A percentile compares a stretch with the other conserved stretches of the same genome.
These are phyloP conservation scores for Uropsilus gracilis DNA, from an alignment of 2,113 vertebrate genomes.

Conservation along the genomic window DNA sequence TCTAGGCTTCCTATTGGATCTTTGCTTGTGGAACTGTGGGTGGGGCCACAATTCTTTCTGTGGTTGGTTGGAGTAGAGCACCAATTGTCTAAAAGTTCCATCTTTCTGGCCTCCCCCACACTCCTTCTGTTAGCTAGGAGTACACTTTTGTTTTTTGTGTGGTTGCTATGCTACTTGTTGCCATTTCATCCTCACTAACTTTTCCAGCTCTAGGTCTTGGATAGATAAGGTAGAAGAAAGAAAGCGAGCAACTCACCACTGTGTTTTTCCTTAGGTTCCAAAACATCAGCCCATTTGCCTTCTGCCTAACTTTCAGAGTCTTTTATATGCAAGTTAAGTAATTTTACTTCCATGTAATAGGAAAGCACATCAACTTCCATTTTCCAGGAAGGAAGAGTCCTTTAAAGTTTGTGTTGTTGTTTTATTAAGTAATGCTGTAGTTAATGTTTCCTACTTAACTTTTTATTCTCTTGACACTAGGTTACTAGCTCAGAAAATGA, in stretches of 20 bases:
- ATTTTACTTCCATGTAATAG: not conserved
- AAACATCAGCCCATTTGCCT: not conserved
- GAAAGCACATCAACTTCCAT: not conserved
- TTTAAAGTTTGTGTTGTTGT: not conserved
- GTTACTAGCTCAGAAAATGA: not conserved
- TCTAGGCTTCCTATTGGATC: not conserved
- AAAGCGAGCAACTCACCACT: not conserved
- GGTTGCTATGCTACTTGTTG: not conserved
- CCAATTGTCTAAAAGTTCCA: not conserved
- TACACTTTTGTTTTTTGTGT: not conserved
- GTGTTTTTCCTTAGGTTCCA: not conserved
- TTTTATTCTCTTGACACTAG: not conserved
- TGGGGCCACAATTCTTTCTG: not conserved
- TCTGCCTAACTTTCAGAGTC: not conserved
- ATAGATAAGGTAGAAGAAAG: not conserved
- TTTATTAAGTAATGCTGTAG: not conserved
- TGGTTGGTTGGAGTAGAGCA: not conserved
- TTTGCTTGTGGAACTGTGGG: not conserved
- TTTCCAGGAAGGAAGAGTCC: not conserved
- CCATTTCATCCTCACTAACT: not conserved
- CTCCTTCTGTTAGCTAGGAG: not conserved
- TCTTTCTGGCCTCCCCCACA: not conserved
- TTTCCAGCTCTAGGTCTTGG: not conserved
- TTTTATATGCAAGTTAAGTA: not conserved
- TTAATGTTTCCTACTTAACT: not conserved